These are phyloP conservation scores for Solea solea DNA, from an alignment of 2,113 vertebrate species.

Conservation along the genomic window DNA sequence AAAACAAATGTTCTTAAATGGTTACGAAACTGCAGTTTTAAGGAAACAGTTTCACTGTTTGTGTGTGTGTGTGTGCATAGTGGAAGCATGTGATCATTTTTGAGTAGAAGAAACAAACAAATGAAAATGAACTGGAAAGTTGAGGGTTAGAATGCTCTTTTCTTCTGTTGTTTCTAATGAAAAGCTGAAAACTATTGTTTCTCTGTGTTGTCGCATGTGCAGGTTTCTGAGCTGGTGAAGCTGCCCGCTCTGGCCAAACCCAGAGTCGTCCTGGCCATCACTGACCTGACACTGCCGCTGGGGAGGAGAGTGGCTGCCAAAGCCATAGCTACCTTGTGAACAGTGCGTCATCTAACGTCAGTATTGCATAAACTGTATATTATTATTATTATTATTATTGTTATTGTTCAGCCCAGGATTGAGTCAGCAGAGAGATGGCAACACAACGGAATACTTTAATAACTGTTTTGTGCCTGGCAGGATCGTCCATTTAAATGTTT, in stretches of 20 bases:
- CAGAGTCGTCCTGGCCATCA: slow-evolving; percentile 92
- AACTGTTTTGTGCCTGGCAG: background rate
- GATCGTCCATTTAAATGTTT: background rate
- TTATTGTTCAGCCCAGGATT: background rate
- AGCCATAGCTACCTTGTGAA: slow-evolving; percentile 89
- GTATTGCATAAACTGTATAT: background rate
- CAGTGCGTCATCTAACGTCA: background rate
- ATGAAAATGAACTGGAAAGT: background rate
- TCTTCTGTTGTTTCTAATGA: background rate
- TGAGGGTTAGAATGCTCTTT: background rate
- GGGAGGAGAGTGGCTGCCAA: slow-evolving; percentile 96
- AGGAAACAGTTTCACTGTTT: too few species aligned
- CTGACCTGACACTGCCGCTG: slow-evolving; percentile 92
- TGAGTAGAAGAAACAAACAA: too few species aligned
- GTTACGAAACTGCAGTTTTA: too few species aligned
- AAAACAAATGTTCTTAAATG: too few species aligned
- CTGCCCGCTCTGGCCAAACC: slow-evolving; percentile 94
- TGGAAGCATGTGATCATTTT: too few species aligned
- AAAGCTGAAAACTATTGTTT: background rate
- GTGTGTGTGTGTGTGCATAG: too few species aligned
- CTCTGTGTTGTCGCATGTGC: background rate
- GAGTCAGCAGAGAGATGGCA: background rate
- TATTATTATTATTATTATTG: too few species aligned
- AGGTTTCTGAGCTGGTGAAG: slow-evolving; percentile 97
- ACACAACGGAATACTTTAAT: background rate